These are phyloP conservation scores for Temnopleurus reevesii DNA, from an alignment of 53 echinoderm and acorn worm genomes.

Conservation along the genomic window DNA sequence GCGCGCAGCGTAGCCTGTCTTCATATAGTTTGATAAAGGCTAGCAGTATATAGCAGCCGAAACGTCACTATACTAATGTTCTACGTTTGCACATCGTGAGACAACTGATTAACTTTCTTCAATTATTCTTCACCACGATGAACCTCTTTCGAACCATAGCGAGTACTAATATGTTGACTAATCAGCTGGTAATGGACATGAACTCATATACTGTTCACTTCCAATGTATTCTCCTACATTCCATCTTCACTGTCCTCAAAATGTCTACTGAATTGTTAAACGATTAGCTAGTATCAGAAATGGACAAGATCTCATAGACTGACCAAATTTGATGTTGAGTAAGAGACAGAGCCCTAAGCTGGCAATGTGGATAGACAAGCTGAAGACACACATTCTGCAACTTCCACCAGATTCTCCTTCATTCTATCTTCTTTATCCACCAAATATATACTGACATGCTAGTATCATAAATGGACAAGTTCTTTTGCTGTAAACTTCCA, in stretches of 20 bases:
- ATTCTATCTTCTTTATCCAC: neutral
- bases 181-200: neutral
- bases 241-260: neutral
- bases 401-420: neutral
- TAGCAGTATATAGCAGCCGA: too few relatives aligned
- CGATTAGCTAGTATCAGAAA: neutral
- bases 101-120: too few relatives aligned
- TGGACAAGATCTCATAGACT: neutral
- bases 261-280: neutral
- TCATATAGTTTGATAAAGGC: too few relatives aligned
- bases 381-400: neutral
- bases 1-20: too few relatives aligned
- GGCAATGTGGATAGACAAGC: slow-evolving; percentile 16
- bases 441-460: neutral
- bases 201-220: too few relatives aligned
- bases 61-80: too few relatives aligned
- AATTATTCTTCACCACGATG: too few relatives aligned
- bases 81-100: too few relatives aligned
- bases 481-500: too few relatives aligned
- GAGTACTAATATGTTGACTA: neutral
- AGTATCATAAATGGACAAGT: neutral
- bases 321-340: slow-evolving; percentile 38
- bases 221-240: too few relatives aligned
- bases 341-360: slow-evolving; percentile 21
- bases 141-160: neutral